A percentile compares a stretch with the other conserved stretches of the same genome.
phyloP scores from a whole-genome alignment of 2,888 invertebrate species.

The Poecilus cupreus region DNA sequence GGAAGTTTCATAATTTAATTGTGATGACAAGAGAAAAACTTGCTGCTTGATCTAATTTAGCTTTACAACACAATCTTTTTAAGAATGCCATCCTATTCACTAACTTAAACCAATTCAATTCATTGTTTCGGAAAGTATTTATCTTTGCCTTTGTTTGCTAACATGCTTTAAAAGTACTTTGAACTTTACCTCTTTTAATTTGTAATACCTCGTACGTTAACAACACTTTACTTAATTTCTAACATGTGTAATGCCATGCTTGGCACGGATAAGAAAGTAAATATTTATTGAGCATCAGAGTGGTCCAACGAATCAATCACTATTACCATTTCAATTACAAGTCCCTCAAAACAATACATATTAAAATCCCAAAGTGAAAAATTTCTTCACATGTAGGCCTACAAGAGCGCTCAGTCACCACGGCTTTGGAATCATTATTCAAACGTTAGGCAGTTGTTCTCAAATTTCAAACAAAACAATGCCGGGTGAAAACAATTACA shows the following conservation, averaged over 20 bases:
- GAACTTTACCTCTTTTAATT: too few species aligned
- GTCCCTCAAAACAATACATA: constrained; percentile 13
- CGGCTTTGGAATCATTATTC: constrained; percentile 8
- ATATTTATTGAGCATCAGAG: too few species aligned
- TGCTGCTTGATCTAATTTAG: not conserved
- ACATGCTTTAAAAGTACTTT: not conserved
- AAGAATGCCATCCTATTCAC: not conserved
- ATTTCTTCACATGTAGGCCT: not conserved
- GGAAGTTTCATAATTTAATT: constrained; percentile 43
- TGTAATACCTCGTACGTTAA: too few species aligned
- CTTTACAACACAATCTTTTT: not conserved
- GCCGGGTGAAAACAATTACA: constrained; percentile 35
- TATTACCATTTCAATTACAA: constrained; percentile 29
- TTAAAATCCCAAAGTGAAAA: constrained; percentile 37
- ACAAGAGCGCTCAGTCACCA: not conserved
- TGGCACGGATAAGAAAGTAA: too few species aligned
- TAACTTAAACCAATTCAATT: not conserved
- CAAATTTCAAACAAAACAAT: constrained; percentile 45
- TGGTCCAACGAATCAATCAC: too few species aligned
- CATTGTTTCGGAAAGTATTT: not conserved
- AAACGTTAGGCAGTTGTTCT: constrained; percentile 34
- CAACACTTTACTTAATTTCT: too few species aligned
- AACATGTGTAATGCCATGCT: too few species aligned
- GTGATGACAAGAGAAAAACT: constrained; percentile 41
- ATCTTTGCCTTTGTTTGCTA: not conserved